phyloP scores from a whole-genome alignment of 2,797 vertebrate genomes.

The Hafferia zeledoni region DNA sequence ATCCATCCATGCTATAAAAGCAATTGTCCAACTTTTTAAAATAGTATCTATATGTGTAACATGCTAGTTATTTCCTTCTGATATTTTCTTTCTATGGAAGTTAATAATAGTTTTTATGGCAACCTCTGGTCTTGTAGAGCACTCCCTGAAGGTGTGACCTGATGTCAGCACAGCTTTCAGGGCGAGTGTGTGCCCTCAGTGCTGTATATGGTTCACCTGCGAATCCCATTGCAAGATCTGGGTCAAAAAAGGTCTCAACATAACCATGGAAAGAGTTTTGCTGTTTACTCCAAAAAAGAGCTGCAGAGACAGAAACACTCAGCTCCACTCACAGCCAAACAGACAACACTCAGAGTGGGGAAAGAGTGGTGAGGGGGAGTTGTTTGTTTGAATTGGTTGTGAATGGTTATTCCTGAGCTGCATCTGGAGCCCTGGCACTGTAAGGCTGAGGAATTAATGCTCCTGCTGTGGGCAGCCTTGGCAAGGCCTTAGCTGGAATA shows the following conservation, averaged over 20 bases:
- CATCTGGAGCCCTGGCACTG: neutral
- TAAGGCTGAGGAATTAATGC: constrained; percentile 23
- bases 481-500: neutral
- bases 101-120: neutral
- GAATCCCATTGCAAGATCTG: neutral
- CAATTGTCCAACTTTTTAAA: neutral
- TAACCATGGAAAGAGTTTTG: neutral
- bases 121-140: neutral
- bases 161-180: neutral
- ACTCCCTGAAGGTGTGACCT: neutral
- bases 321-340: neutral
- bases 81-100: neutral
- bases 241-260: neutral
- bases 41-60: neutral
- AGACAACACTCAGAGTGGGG: neutral
- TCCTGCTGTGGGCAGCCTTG: constrained; percentile 37
- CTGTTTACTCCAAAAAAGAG: neutral
- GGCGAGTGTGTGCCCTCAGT: fast-evolving
- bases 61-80: neutral
- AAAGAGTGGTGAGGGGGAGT: neutral
- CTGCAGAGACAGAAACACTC: neutral
- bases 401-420: constrained; percentile 11
- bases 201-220: neutral
- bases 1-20: neutral
- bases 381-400: constrained; percentile 27